Evolutionary conservation across 2,113 vertebrate genomes (phyloP), one percentile per base, ranked within the genome.

Genomic region (Nycticebus coucang): DNA sequence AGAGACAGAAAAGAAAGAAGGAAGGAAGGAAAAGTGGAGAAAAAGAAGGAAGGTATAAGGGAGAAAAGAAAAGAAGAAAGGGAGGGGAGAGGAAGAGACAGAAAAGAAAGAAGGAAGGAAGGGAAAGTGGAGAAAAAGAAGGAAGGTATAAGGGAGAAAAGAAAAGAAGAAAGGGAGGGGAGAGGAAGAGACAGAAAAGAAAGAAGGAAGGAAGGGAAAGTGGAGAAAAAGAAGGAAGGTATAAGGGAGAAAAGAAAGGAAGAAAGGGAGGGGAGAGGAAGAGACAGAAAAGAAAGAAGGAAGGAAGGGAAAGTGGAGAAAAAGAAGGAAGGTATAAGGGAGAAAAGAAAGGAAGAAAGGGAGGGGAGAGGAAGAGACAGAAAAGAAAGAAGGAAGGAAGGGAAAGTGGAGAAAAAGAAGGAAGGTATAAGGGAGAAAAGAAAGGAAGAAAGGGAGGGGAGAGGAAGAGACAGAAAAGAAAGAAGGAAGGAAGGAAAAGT

Each of bases 361-460:
- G 69, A 71, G 22, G 8, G 22, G 30, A 35, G n/a, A 15, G 18
- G 69, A 22, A 18, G n/a, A 59, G 21, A 66, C 41, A 10, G 2
- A 66, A 41, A 10, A 4, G 45, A 59, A 22, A 18, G 26, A 62
- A 57, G 64, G 35, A 26, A 28, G 45, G 9, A 13, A 41, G 37
- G 4, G 7, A 35, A n/a, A n/a, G n/a, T n/a, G n/a, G n/a, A n/a
- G 68, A 17, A 55, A 41, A 9, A 10, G 11, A 35, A 60, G 18
- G 15, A 0, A 22, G 4, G 6, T n/a, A n/a, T n/a, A 28, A 50
- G 12, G 2, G 19, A 64, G 4, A 62, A 3, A 9, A 30, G 28
- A 4, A 26, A 24, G 4, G 41, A 4, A 2, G 33, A 37, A 30
- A 41, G 41, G 41, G 41, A 41, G 41, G 41, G 5, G 41, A 41